Evolutionary conservation across 2,113 vertebrate species (phyloP), one percentile per base, ranked within the genome.

Genomic region (Erythrolamprus reginae): DNA sequence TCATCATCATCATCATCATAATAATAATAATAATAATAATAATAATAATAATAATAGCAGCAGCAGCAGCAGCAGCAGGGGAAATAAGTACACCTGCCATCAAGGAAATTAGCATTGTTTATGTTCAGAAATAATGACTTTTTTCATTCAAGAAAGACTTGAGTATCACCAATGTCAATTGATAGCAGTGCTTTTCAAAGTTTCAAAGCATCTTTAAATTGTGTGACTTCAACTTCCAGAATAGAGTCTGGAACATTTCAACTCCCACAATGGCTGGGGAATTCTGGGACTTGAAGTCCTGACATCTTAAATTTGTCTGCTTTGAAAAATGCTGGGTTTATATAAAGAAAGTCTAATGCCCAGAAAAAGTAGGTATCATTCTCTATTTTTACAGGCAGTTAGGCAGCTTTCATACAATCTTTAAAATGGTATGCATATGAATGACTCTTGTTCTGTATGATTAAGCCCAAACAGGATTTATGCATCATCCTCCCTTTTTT

Each of bases 401-500:
- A 50, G 83, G 77, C 45, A 84, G 15, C 52, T 47, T 0, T 15
- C 24, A 47, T 90, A 56, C 33, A 0, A 89, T 12, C 50, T 86
- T 0, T 87, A 48, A 1, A 38, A 83, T 89, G 2, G 89, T 92
- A 48, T n/a, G n/a, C n/a, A n/a, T 33, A 0, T 56, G 33, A 77
- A 47, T 82, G 48, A 5, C 83, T 90, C 55, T 58, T 92, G 1
- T 93, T 55, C 93, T 2, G 0, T 93, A 0, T 92, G 83, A 38
- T 94, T 94, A 94, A 99, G 99, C 97, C 95, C 98, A 98, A 94
- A 97, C 97, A 96, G 97, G 96, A 93, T 98, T 98, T 96, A 98
- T 99, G 98, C 97, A 97, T 93, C 97, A 96, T 61, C 98, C 98
- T 0, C 94, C 97, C 1, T 99, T 98, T 95, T 97, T 99, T 90